Evolutionary conservation across 2,797 vertebrate genomes (phyloP).

Genomic region (Tenualosa thibaudeaui): DNA sequence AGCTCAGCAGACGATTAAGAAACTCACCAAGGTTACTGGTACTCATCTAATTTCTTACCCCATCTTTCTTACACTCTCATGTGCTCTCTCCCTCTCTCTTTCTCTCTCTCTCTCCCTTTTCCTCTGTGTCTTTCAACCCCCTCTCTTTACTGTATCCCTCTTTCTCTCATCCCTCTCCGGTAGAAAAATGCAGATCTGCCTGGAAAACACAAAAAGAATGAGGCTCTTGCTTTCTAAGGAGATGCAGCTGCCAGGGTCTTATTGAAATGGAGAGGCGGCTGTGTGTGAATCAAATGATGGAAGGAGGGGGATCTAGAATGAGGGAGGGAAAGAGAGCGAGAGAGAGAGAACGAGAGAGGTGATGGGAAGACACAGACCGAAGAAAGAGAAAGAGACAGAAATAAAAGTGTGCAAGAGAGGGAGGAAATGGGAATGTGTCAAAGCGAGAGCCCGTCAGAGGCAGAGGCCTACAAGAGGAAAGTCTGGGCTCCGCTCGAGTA

Average conservation of each 20-base stretch:
- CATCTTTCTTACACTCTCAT: background rate
- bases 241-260: slow-evolving; percentile 36
- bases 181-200: background rate
- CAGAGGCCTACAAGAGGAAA: background rate
- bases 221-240: slow-evolving; percentile 7
- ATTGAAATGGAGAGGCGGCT: slow-evolving; percentile 35
- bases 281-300: slow-evolving; percentile 27
- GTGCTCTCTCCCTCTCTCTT: background rate
- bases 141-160: background rate
- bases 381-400: background rate
- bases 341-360: slow-evolving; percentile 1
- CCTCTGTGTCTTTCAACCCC: background rate
- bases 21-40: slow-evolving; percentile 1
- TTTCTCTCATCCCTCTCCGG: background rate
- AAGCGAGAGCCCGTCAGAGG: background rate
- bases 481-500: background rate
- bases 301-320: background rate
- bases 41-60: background rate
- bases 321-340: background rate
- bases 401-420: background rate
- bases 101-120: background rate
- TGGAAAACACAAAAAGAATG: background rate
- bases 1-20: background rate
- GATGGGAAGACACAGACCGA: background rate
- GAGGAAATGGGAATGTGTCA: background rate